These are phyloP conservation scores for Bovichtus diacanthus DNA, from an alignment of 2,797 vertebrate species.

Conservation along the genomic window DNA sequence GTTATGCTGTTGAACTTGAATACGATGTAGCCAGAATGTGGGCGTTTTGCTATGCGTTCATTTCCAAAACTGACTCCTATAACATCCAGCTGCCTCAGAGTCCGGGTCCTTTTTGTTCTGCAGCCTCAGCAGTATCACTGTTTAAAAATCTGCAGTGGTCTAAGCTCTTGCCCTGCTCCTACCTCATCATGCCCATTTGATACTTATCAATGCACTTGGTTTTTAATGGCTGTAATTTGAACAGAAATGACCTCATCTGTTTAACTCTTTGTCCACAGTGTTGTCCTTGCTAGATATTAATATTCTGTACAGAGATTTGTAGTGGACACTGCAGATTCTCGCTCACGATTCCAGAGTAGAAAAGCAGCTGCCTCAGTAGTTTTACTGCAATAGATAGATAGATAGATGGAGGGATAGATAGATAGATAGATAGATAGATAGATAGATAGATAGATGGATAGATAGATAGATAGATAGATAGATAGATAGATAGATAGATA, in stretches of 20 bases:
- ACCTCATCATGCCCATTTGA: conserved; percentile 22
- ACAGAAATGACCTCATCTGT: conserved; percentile 10
- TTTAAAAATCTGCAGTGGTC: conserved; percentile 58
- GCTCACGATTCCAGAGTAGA: conserved; percentile 49
- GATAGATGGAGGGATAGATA: too few species aligned
- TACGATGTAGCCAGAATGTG: background rate
- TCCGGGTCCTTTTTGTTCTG: conserved; percentile 47
- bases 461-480: too few species aligned
- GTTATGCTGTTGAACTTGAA: background rate
- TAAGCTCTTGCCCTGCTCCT: conserved; percentile 21
- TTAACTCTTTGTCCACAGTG: background rate
- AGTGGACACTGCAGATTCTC: conserved; percentile 62
- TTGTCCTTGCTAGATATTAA: conserved; percentile 20
- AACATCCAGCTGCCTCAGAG: conserved; percentile 30
- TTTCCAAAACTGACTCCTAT: background rate
- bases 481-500: too few species aligned
- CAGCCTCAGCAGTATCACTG: conserved; percentile 61
- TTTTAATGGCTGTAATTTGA: background rate
- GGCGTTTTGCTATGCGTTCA: conserved; percentile 2
- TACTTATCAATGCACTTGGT: conserved; percentile 12
- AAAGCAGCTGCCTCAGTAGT: conserved; percentile 55
- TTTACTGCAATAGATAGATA: too few species aligned
- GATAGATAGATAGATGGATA: too few species aligned
- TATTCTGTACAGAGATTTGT: conserved; percentile 29
- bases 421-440: too few species aligned